Base-by-base conservation (phyloP, 2,113 vertebrate species). In the Struthidea cinerea region DNA sequence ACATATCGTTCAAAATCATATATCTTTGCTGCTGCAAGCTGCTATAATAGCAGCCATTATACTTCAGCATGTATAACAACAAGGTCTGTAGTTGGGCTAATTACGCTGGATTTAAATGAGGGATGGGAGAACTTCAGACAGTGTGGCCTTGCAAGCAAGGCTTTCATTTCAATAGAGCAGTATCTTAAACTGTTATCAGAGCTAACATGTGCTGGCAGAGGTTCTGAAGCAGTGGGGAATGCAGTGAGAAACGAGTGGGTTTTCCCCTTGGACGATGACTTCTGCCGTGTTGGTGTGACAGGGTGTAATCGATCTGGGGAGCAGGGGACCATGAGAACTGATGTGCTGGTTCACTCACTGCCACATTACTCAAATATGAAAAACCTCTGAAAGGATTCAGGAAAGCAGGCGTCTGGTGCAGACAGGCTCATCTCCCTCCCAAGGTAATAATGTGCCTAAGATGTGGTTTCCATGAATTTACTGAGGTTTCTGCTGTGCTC, bases 1-100 rank as follows among this genome's bases (percentile, higher is more conserved):
- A 95, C 93, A 92, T 96, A 95, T 93, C 90, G 6, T 92, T 96
- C 90, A 90, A 96, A 95, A 97, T 91, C 92, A 84, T 98, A 97
- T 97, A 97, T 97, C 96, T 98, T 83, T 96, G 74, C 85, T 94
- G 92, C 88, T 92, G 92, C 70, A 76, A 95, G 93, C 85, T 97
- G 95, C 97, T 97, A 95, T 96, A 97, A 97, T 91, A 97, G 96
- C 97, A 97, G 95, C 97, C 95, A 96, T 97, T 98, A 96, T 90
- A 96, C 68, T 94, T 93, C 83, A 94, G 93, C 71, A 49, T 70
- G 95, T 97, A 63, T 63, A 97, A 97, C 93, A 93, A 92, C 95
- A n/a, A 96, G 91, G 89, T 86, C 84, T 95, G 79, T 73, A 96
- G 94, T 90, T 93, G 94, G 78, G 96, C 96, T 97, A 98, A 98